Percentiles rank a stretch among this genome's conserved stretches.
phyloP scores from a whole-genome alignment of 1,140 invertebrate species.

The Rhysida immarginata region DNA sequence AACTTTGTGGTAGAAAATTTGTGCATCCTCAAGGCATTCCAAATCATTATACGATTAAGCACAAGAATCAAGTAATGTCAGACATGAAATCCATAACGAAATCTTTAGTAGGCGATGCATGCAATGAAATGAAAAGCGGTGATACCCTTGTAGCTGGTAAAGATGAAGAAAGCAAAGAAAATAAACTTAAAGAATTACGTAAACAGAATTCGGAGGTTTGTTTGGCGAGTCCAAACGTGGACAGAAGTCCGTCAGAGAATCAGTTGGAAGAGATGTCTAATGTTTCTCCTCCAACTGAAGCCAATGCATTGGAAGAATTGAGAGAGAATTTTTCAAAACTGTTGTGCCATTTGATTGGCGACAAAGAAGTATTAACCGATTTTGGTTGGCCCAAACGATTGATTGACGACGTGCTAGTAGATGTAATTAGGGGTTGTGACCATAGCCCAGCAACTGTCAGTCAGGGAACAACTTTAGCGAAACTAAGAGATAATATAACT shows the following conservation, averaged over 20 bases:
- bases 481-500: not conserved
- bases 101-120: not conserved
- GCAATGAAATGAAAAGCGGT: not conserved
- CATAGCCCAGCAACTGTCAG: not conserved
- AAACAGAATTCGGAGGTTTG: not conserved
- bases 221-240: not conserved
- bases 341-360: constrained; percentile 2
- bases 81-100: not conserved
- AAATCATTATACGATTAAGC: not conserved
- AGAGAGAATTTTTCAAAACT: constrained; percentile 3
- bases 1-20: not conserved
- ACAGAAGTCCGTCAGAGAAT: not conserved
- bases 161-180: not conserved
- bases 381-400: constrained; percentile 1
- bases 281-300: not conserved
- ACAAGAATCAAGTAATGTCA: not conserved
- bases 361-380: not conserved
- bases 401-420: constrained; percentile 2
- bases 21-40: not conserved
- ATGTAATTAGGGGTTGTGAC: constrained; percentile 1
- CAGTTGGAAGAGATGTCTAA: not conserved
- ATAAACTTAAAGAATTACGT: not conserved
- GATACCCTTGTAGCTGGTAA: not conserved
- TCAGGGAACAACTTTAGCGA: not conserved
- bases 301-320: not conserved